Evolutionary conservation across 2,888 invertebrate genomes (phyloP).

Genomic region (Tipula unca): DNA sequence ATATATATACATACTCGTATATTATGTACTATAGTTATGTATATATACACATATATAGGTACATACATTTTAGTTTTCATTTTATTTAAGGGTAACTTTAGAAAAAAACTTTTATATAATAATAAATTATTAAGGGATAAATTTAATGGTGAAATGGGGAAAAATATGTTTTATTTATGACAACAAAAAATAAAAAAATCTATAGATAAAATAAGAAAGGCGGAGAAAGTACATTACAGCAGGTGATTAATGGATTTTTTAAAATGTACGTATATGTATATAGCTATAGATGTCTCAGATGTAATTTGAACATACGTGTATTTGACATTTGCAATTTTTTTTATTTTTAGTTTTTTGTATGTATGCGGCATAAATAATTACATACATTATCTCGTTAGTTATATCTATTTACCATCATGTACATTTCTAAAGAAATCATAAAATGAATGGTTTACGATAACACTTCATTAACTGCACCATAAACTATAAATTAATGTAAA

Average conservation of each 20-base stretch:
- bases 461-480: not conserved
- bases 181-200: slow-evolving; percentile 2
- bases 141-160: not conserved
- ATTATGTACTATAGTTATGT: not conserved
- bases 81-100: not conserved
- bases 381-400: not conserved
- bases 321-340: not conserved
- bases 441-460: not conserved
- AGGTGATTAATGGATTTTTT: slow-evolving; percentile 9
- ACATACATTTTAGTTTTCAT: not conserved
- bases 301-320: not conserved
- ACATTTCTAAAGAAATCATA: not conserved
- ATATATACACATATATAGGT: not conserved
- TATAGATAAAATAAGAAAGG: slow-evolving; percentile 14
- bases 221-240: slow-evolving; percentile 16
- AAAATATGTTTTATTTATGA: not conserved
- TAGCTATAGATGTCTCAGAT: not conserved
- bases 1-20: not conserved
- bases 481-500: not conserved
- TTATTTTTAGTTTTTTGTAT: not conserved
- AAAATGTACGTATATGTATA: not conserved
- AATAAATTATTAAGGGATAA: slow-evolving; percentile 8
- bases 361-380: not conserved
- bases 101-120: not conserved
- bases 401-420: not conserved